Evolutionary conservation across 2,888 invertebrate genomes (phyloP).

Genomic region (Pelosia muscerda): DNA sequence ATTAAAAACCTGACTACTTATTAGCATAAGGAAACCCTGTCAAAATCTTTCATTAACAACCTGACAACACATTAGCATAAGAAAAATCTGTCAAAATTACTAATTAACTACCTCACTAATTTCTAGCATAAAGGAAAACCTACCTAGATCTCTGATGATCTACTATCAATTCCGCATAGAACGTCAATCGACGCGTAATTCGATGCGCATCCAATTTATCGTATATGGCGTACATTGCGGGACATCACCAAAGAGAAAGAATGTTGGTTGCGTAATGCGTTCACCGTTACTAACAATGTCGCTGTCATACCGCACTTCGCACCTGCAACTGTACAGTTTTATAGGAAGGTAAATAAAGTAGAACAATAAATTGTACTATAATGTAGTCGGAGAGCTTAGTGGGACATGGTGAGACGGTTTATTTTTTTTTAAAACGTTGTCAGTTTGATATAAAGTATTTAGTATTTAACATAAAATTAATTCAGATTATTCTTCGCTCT

Average conservation of each 20-base stretch:
- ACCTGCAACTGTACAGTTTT: slow-evolving; percentile 3
- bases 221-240: slow-evolving; percentile 35
- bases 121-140: not conserved
- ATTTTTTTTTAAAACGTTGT: not conserved
- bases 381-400: not conserved
- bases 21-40: too few relatives aligned
- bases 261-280: slow-evolving; percentile 48
- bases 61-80: too few relatives aligned
- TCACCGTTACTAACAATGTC: slow-evolving; percentile 36
- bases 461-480: too few relatives aligned
- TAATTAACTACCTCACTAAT: not conserved
- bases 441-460: not conserved
- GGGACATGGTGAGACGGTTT: not conserved
- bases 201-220: slow-evolving; percentile 34
- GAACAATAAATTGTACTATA: not conserved
- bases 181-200: not conserved
- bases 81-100: too few relatives aligned
- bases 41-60: too few relatives aligned
- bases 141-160: not conserved
- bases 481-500: too few relatives aligned
- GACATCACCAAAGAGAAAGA: slow-evolving; percentile 37
- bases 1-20: too few relatives aligned
- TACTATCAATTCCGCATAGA: not conserved
- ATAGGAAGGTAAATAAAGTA: not conserved
- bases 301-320: slow-evolving; percentile 34